Base-by-base conservation (phyloP, 2,888 invertebrate genomes). In the Steromphala cineraria region DNA sequence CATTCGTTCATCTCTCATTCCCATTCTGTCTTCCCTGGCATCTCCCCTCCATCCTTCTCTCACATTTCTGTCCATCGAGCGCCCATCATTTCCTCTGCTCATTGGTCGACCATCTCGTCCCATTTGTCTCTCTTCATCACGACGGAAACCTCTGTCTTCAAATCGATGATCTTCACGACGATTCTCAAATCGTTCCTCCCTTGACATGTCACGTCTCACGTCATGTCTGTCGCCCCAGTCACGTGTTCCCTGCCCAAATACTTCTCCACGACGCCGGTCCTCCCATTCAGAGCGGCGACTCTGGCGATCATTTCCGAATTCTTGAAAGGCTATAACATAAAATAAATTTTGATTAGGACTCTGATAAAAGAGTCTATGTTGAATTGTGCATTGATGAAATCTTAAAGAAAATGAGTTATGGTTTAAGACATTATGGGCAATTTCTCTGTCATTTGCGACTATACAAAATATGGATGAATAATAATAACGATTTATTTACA, bases 251-350 rank as follows among this genome's bases (percentile, higher is more conserved):
- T 53, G 53, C 17, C 76, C 55, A 55, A 76, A 76, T 28, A 67
- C 71, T 74, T 67, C 80, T 19, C 78, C 62, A n/a, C 76, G 75
- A 56, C 52, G 75, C 3, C 67, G 75, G 5, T 40, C 75, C 10
- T 81, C 81, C 81, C 81, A 81, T 17, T 67, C 76, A 0, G 67
- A 53, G 28, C 79, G 52, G 0, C 81, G 81, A 17, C 67, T 56
- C 46, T 62, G 75, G 8, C 67, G 56, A 31, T 81, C 79, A 10
- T 31, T 55, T 17, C 40, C 74, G 31, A 76, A 76, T 28, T 53
- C 53, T 55, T 53, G 28, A 71, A 28, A 46, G 10, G 46, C 46
- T 46, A 13, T 10, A 46, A 46, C 46, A 46, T 10, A 46, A 46
- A 10, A 13, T 10, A 46, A 46, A 46, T 8, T 46, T 46, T 46